These are phyloP conservation scores for Thermophis baileyi DNA, from an alignment of 2,113 vertebrate species.

Conservation along the genomic window DNA sequence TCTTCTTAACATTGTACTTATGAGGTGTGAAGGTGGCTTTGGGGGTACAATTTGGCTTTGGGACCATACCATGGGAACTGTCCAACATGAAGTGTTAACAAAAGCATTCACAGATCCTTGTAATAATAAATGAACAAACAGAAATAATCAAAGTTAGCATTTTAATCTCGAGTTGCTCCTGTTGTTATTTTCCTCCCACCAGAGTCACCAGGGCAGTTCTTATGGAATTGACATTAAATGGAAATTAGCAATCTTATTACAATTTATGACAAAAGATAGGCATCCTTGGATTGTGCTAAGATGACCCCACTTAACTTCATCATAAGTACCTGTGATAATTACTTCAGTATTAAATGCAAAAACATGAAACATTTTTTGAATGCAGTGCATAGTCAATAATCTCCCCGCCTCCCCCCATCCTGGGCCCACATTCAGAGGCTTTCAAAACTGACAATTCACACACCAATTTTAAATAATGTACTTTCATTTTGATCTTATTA, in stretches of 20 bases:
- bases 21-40: background rate
- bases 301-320: slow-evolving; percentile 41
- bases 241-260: slow-evolving; percentile 38
- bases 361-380: background rate
- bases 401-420: background rate
- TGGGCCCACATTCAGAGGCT: slow-evolving; percentile 5
- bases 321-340: background rate
- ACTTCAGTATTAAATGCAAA: slow-evolving; percentile 36
- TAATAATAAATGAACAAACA: background rate
- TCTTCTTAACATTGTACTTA: background rate
- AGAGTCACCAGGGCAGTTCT: slow-evolving; percentile 3
- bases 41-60: background rate
- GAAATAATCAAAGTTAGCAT: slow-evolving; percentile 6
- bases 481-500: background rate
- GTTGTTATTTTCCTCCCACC: background rate
- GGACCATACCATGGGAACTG: background rate
- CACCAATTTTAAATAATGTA: background rate
- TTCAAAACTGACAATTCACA: slow-evolving; percentile 5
- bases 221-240: slow-evolving; percentile 42
- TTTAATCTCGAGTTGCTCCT: slow-evolving; percentile 1
- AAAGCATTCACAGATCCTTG: background rate
- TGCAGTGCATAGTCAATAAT: slow-evolving; percentile 10
- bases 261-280: slow-evolving; percentile 34
- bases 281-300: background rate
- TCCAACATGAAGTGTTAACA: background rate